phyloP scores from a whole-genome alignment of 2,888 invertebrate genomes.

The Tortricodes alternella region DNA sequence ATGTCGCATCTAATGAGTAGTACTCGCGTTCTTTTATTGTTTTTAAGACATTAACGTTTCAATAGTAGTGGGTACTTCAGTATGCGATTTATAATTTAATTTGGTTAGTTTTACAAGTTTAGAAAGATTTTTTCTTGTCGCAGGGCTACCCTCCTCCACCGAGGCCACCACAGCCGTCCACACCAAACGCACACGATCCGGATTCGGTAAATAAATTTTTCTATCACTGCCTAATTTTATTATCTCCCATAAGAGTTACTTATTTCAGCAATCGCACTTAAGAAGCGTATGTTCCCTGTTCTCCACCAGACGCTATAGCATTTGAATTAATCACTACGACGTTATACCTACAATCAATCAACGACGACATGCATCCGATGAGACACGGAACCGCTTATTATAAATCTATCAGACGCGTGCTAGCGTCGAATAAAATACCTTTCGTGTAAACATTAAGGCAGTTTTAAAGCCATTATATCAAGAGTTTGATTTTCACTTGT shows the following conservation, averaged over 20 bases:
- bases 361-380: constrained; percentile 44
- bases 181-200: constrained; percentile 90
- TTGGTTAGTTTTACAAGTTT: not conserved
- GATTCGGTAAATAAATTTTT: constrained; percentile 85
- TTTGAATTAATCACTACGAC: constrained; percentile 33
- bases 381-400: constrained; percentile 53
- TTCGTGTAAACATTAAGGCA: constrained; percentile 24
- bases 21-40: not conserved
- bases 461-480: not conserved
- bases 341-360: constrained; percentile 52
- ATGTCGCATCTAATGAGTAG: not conserved
- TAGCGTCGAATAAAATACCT: constrained; percentile 33
- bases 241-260: not conserved
- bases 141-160: constrained; percentile 88
- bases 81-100: not conserved
- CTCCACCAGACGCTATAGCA: constrained; percentile 35
- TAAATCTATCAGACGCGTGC: constrained; percentile 52
- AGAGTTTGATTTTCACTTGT: constrained; percentile 4
- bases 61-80: no score
- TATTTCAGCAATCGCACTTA: not conserved
- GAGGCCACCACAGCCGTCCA: constrained; percentile 88
- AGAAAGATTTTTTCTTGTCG: constrained; percentile 40
- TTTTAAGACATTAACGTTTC: not conserved
- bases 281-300: not conserved
- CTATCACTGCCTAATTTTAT: not conserved